Conservation (phyloP, 2,888 invertebrate species). For the Rambutsinella grinnellia region DNA sequence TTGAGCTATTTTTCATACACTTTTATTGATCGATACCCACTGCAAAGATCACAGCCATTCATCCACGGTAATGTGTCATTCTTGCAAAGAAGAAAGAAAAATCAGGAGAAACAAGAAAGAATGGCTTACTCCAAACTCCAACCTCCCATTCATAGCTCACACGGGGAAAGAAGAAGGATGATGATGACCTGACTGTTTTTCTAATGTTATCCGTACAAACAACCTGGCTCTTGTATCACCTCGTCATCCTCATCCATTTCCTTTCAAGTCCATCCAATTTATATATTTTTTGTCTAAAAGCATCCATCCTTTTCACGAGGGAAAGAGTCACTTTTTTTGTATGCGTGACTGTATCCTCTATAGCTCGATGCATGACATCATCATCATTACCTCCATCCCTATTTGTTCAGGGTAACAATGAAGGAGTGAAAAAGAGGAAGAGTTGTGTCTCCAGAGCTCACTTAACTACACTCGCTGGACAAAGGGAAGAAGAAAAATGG, state of each 20-base stretch:
- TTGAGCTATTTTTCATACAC: too few relatives aligned
- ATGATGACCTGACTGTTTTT: slow-evolving; percentile 30
- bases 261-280: neutral
- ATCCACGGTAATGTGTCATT: too few relatives aligned
- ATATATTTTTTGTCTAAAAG: neutral
- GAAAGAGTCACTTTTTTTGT: slow-evolving; percentile 3
- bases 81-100: too few relatives aligned
- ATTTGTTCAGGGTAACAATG: neutral
- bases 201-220: neutral
- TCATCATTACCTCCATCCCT: slow-evolving; percentile 2
- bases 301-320: too few relatives aligned
- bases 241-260: neutral
- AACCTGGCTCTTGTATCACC: neutral
- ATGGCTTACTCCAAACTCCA: too few relatives aligned
- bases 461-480: neutral
- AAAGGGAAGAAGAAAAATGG: neutral
- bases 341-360: slow-evolving; percentile 15
- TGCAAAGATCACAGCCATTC: too few relatives aligned
- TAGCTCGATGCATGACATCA: slow-evolving; percentile 19
- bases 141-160: too few relatives aligned
- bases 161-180: neutral
- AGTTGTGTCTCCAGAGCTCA: neutral
- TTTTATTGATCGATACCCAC: too few relatives aligned
- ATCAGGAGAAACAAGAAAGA: too few relatives aligned
- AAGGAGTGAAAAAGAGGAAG: neutral